Percentiles rank a stretch among this genome's conserved stretches.
Evolutionary conservation across 2,113 vertebrate species (phyloP).

Genomic region (Pavo muticus): DNA sequence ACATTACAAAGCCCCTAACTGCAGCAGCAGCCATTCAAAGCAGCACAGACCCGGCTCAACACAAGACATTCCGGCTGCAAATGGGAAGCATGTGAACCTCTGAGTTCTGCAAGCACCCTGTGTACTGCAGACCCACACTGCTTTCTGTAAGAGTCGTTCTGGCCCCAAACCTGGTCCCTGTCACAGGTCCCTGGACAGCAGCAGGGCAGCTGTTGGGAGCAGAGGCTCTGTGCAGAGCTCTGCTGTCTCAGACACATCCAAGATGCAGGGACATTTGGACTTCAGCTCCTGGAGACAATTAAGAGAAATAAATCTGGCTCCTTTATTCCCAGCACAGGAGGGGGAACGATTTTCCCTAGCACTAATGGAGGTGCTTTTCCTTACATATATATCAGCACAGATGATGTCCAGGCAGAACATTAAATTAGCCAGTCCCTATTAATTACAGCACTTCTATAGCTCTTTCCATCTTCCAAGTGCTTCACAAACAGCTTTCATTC

Average conservation of each 20-base stretch:
- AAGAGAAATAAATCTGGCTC: slow-evolving; percentile 58
- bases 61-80: background rate
- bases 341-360: background rate
- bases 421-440: slow-evolving; percentile 62
- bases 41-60: background rate
- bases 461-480: slow-evolving; percentile 41
- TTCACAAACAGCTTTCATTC: slow-evolving; percentile 57
- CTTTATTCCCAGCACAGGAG: background rate
- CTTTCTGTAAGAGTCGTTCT: background rate
- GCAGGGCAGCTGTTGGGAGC: background rate
- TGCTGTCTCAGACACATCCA: background rate
- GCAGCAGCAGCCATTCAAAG: background rate
- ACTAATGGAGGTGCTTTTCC: slow-evolving; percentile 49
- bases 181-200: background rate
- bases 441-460: slow-evolving; percentile 58
- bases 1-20: background rate
- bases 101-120: background rate
- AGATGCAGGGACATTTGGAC: background rate
- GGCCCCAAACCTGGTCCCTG: background rate
- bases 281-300: background rate
- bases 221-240: background rate
- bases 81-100: background rate
- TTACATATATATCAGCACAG: slow-evolving; percentile 45
- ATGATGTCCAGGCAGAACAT: slow-evolving; percentile 44
- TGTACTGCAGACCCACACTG: fast-evolving